A percentile compares a stretch with the other conserved stretches of the same genome.
phyloP scores from a whole-genome alignment of 2,888 invertebrate genomes.

The Habrosyne pyritoides region DNA sequence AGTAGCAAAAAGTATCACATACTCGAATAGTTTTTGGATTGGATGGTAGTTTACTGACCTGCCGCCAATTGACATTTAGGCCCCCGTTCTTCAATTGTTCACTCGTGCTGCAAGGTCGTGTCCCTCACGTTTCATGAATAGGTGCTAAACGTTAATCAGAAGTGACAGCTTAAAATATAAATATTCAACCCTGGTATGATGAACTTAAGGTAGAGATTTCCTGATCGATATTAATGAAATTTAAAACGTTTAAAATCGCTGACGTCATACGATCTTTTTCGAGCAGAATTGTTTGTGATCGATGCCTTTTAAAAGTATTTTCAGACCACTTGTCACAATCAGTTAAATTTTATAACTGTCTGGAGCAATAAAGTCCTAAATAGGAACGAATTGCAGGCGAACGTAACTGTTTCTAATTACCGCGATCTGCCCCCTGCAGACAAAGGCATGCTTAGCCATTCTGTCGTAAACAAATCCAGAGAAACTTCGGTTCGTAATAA shows the following conservation, averaged over 20 bases:
- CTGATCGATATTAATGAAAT: neutral
- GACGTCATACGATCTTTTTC: neutral
- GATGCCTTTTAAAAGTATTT: neutral
- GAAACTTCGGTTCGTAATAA: slow-evolving; percentile 11
- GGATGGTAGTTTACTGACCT: neutral
- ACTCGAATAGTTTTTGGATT: neutral
- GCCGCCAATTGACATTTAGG: slow-evolving; percentile 12
- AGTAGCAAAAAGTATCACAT: neutral
- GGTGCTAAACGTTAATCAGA: slow-evolving; percentile 30
- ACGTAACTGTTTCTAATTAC: no score
- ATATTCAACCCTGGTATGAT: neutral
- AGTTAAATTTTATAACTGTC: neutral
- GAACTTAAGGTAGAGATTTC: neutral
- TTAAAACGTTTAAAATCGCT: neutral
- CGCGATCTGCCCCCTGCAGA: neutral
- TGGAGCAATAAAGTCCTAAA: neutral
- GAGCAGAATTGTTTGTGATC: neutral
- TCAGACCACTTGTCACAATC: neutral
- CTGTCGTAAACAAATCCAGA: slow-evolving; percentile 1
- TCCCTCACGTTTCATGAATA: slow-evolving; percentile 30
- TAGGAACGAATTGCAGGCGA: neutral
- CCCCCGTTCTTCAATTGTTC: slow-evolving; percentile 24
- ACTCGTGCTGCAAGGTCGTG: slow-evolving; percentile 24
- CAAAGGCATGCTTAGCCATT: neutral
- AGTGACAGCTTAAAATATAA: slow-evolving; percentile 6